Conservation (phyloP, 1,140 invertebrate species). For the Solenopsis fugax region DNA sequence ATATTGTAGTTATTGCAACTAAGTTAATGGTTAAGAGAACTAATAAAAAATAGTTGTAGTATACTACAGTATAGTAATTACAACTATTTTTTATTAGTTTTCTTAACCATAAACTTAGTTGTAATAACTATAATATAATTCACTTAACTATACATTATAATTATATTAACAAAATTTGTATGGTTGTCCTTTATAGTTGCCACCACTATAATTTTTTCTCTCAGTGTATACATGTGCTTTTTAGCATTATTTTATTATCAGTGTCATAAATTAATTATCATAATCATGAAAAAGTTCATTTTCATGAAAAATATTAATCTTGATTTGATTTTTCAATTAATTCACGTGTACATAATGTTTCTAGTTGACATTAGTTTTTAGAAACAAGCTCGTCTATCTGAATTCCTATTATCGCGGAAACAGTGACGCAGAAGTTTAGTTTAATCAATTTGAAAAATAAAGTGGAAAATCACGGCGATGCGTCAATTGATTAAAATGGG, state of each 20-base stretch:
- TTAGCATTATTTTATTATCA: not conserved
- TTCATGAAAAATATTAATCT: slow-evolving; percentile 17
- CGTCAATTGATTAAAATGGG: slow-evolving; percentile 9
- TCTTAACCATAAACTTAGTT: too few species aligned
- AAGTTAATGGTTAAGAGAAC: too few species aligned
- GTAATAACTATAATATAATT: too few species aligned
- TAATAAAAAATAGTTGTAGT: too few species aligned
- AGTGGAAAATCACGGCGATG: not conserved
- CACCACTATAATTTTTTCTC: too few species aligned
- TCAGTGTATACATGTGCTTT: too few species aligned
- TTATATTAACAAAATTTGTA: too few species aligned
- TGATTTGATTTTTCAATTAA: slow-evolving; percentile 20
- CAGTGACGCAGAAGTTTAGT: not conserved
- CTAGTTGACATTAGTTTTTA: not conserved
- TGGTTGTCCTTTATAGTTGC: too few species aligned
- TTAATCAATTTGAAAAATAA: slow-evolving; percentile 3
- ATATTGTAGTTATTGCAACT: too few species aligned
- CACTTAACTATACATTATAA: too few species aligned
- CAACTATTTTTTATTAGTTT: too few species aligned
- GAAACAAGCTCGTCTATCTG: not conserved
- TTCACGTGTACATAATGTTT: not conserved
- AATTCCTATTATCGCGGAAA: not conserved
- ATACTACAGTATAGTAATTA: too few species aligned
- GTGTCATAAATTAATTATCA: slow-evolving; percentile 27
- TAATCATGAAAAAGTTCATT: not conserved